Evolutionary conservation across 2,888 invertebrate genomes (phyloP).

Genomic region (Tenthredo scrophulariae): DNA sequence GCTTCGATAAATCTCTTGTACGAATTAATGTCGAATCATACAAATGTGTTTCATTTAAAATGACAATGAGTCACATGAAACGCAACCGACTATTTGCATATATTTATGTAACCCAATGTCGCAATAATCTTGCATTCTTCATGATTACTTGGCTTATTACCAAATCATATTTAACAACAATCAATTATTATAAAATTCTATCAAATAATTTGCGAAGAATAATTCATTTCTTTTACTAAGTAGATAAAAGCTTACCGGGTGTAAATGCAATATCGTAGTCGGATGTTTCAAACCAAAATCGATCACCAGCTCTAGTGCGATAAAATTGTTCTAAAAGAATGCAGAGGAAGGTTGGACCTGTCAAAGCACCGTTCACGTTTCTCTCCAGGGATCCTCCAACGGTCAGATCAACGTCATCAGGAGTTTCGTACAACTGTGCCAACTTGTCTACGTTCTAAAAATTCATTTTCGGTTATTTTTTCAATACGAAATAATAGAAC

Average conservation of each 20-base stretch:
- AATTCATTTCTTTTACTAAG: background rate
- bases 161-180: background rate
- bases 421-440: slow-evolving; percentile 83
- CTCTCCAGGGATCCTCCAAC: slow-evolving; percentile 91
- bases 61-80: background rate
- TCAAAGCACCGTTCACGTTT: slow-evolving; percentile 87
- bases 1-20: no score
- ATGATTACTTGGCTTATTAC: background rate
- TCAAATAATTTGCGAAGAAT: background rate
- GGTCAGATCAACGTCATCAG: slow-evolving; percentile 92
- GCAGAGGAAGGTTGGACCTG: slow-evolving; percentile 94
- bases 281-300: slow-evolving; percentile 91
- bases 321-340: slow-evolving; percentile 93
- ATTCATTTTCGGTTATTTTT: background rate
- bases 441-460: slow-evolving; percentile 85
- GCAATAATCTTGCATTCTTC: background rate
- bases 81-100: background rate
- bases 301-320: slow-evolving; percentile 90
- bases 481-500: background rate
- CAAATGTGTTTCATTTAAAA: background rate
- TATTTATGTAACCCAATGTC: background rate
- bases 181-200: background rate
- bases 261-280: slow-evolving; percentile 84
- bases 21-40: background rate
- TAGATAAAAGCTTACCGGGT: slow-evolving; percentile 78